Evolutionary conservation across 1,140 invertebrate genomes (phyloP), one percentile per base, ranked within the genome.

Genomic region (Trachymyrmex septentrionalis): DNA sequence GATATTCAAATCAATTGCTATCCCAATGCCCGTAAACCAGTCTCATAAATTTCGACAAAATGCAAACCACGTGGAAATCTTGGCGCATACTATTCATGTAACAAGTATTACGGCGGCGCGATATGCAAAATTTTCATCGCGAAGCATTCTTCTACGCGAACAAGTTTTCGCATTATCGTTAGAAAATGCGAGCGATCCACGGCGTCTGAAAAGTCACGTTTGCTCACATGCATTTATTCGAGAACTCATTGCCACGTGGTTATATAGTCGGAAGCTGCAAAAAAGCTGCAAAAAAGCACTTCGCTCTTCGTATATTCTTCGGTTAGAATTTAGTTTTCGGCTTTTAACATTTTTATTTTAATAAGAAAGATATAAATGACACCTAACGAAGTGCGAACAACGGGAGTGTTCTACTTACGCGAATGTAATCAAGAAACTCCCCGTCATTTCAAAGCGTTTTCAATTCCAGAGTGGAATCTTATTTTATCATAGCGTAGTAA

Each of bases 131-230:
- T 76, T 80, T 67, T 75, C 77, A 34, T 19, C 21, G 53, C 1
- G 3, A 34, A 12, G 59, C 66, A 76, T 88, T 87, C 76, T 64
- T 64, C 63, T 30, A 27, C 64, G 34, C 69, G 61, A 88, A 69
- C 86, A 86, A 91, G 84, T 91, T 91, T 80, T 88, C 82, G 84
- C 85, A 87, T 91, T 90, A 91, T 80, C 86, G 88, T 91, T 88
- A 76, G 44, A 88, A 91, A 91, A 86, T 24, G 84, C 30, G 55
- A 48, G 50, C 66, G 67, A 82, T 69, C 59, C 77, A 30, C 64
- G 30, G 44, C 12, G 48, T 34, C 44, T 34, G 21, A 63, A 84
- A 55, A 61, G 71, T 64, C 71, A 76, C 63, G 27, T 34, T 73
- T 64, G 53, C 76, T 6, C 44, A 14, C 7, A 48, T 7, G 55